Base-by-base conservation (phyloP, 2,797 vertebrate species). In the Xerus rutilus region DNA sequence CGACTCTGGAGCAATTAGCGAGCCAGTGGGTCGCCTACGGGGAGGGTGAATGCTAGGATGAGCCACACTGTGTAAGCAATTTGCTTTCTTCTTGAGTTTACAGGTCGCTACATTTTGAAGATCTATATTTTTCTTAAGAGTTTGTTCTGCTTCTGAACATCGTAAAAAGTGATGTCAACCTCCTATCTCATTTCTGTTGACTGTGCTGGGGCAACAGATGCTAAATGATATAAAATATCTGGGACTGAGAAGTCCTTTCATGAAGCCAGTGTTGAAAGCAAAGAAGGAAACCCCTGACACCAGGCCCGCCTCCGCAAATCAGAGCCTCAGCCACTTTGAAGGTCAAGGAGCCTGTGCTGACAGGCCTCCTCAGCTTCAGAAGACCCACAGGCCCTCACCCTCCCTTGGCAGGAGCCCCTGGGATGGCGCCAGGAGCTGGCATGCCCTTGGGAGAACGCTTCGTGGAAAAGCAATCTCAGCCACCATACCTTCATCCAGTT, bases 41-140 rank as follows among this genome's bases (percentile, higher is more conserved):
- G 89, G 98, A 98, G 94, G 97, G 89, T 92, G 98, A 98, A 96
- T 93, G 91, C 95, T 25, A 91, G 95, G 95, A 89, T 73, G 86
- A 23, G 94, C 70, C 70, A 91, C 96, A 96, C 86, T 86, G 89
- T 93, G 59, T 93, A 79, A 89, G 93, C 11, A 89, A 95, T 96
- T 95, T 94, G 49, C 97, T 97, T 83, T 97, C 96, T 98, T 88
- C 32, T 88, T 95, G 64, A 25, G 91, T 94, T 96, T 43, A 0
- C 57, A 85, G 54, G 79, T 97, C 93, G 89, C 85, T 90, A 84
- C 65, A 85, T 95, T 97, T 97, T 96, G 67, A 95, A 96, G 86
- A 93, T 88, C 97, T 70, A 14, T 79, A 35, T 95, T 97, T 96
- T 96, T 91, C 82, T 96, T 96, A 89, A 88, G 65, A 98, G 97